phyloP scores from a whole-genome alignment of 2,113 vertebrate species.

The Muntiacus muntjak region DNA sequence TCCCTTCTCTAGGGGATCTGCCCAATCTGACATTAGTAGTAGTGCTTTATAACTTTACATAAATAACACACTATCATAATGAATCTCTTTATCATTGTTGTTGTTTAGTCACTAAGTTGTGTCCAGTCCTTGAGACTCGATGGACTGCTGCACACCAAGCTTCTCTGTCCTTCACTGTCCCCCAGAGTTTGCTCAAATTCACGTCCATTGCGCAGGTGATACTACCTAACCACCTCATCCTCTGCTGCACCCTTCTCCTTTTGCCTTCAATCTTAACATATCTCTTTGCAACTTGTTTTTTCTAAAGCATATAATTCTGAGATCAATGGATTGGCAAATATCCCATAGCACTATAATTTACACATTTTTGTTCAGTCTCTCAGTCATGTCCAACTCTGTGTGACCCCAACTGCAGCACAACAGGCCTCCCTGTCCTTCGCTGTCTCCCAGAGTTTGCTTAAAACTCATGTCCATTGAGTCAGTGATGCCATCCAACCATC shows the following conservation, averaged over 20 bases:
- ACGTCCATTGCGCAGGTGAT: fast-evolving
- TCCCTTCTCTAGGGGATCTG: background rate
- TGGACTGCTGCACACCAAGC: background rate
- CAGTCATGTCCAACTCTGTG: background rate
- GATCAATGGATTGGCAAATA: background rate
- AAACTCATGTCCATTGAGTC: background rate
- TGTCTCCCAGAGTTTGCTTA: background rate
- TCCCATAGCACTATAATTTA: fast-evolving
- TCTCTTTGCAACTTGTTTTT: background rate
- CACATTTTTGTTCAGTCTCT: background rate
- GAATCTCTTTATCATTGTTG: background rate
- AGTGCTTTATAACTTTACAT: background rate
- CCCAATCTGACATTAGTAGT: background rate
- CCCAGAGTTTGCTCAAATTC: background rate
- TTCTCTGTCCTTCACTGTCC: background rate
- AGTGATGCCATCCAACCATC: background rate
- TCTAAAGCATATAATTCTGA: background rate
- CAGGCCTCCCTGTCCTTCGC: background rate
- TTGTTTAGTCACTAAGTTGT: background rate
- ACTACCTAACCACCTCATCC: background rate
- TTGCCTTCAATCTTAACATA: background rate
- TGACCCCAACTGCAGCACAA: background rate
- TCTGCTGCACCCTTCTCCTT: background rate
- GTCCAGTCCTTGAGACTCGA: background rate
- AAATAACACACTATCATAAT: background rate